phyloP scores from a whole-genome alignment of 1,140 invertebrate species.

The Whitmania pigra region DNA sequence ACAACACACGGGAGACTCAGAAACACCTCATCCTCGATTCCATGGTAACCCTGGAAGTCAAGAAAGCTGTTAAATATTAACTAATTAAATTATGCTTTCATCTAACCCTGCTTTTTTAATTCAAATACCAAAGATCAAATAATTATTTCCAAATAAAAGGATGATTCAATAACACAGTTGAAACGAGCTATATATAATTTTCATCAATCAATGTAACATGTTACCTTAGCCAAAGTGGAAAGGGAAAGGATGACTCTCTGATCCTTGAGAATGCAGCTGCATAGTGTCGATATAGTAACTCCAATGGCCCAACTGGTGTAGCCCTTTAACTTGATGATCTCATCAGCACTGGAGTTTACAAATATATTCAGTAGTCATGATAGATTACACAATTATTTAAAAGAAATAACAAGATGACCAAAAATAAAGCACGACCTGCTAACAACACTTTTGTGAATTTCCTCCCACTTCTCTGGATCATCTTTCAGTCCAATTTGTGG shows the following conservation, averaged over 20 bases:
- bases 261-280: constrained; percentile 61
- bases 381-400: too few species aligned
- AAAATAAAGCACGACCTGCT: constrained; percentile 42
- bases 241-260: constrained; percentile 49
- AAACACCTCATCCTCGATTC: constrained; percentile 67
- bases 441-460: constrained; percentile 65
- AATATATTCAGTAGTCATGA: too few species aligned
- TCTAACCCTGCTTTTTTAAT: too few species aligned
- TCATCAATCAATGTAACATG: too few species aligned
- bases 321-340: constrained; percentile 76
- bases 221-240: constrained; percentile 64
- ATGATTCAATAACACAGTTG: too few species aligned
- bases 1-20: constrained; percentile 69
- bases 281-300: constrained; percentile 61
- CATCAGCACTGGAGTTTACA: constrained; percentile 55
- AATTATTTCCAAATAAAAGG: too few species aligned
- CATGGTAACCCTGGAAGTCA: constrained; percentile 57
- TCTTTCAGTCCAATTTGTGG: constrained; percentile 55
- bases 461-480: constrained; percentile 64
- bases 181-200: too few species aligned
- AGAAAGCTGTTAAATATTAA: too few species aligned
- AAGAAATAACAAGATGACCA: not conserved
- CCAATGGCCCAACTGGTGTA: constrained; percentile 83
- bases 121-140: too few species aligned
- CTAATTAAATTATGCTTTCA: too few species aligned